phyloP scores from a whole-genome alignment of 2,888 invertebrate species.

The Nasonovia ribisnigri region DNA sequence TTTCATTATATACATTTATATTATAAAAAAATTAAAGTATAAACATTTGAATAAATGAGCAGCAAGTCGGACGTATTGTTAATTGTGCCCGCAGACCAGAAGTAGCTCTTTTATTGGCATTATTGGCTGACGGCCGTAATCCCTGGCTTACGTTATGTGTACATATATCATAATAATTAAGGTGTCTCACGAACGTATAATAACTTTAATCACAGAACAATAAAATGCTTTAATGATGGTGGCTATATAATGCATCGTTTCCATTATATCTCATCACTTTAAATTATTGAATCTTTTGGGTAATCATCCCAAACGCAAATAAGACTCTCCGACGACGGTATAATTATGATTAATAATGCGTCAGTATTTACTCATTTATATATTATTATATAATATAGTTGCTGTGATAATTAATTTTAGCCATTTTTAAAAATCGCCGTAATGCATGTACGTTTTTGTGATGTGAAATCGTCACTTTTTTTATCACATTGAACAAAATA shows the following conservation, averaged over 20 bases:
- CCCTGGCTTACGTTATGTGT: not conserved
- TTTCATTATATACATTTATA: not conserved
- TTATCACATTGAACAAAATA: not conserved
- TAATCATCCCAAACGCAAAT: not conserved
- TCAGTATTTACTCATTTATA: not conserved
- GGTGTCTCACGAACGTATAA: not conserved
- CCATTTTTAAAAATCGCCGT: not conserved
- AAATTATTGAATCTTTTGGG: not conserved
- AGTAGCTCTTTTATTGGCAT: not conserved
- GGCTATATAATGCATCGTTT: not conserved
- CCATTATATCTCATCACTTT: not conserved
- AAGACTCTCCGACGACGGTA: not conserved
- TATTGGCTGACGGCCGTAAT: not conserved
- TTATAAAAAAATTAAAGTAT: not conserved
- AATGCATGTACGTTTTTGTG: not conserved
- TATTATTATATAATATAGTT: not conserved
- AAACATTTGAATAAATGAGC: not conserved
- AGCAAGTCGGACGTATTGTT: not conserved
- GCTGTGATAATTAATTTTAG: not conserved
- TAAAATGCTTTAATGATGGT: too few relatives aligned
- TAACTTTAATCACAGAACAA: too few relatives aligned
- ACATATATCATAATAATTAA: not conserved
- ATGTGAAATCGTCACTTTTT: not conserved
- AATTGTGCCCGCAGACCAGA: not conserved
- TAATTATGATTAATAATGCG: not conserved